These are phyloP conservation scores for Acanthurus tractus DNA, from an alignment of 2,797 vertebrate genomes.

Conservation along the genomic window DNA sequence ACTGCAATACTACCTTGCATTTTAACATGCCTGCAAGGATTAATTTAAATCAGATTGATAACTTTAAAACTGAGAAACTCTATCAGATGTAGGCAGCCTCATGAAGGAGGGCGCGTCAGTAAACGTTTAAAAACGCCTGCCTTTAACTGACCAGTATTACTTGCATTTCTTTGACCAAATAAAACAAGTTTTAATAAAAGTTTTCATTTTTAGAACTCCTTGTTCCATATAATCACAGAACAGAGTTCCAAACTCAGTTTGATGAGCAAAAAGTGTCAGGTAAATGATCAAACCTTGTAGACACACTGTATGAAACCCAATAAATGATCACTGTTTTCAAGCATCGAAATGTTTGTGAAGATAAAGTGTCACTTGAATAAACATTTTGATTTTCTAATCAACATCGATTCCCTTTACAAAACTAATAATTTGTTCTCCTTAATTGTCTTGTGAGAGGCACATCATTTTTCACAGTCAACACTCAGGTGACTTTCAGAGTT, in stretches of 20 bases:
- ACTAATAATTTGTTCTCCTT: slow-evolving; percentile 13
- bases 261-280: neutral
- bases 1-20: neutral
- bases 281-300: neutral
- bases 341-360: slow-evolving; percentile 3
- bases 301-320: neutral
- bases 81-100: neutral
- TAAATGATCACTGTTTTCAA: slow-evolving; percentile 5
- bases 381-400: neutral
- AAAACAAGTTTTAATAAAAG: no score
- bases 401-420: slow-evolving; percentile 5
- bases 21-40: neutral
- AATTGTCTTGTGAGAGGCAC: neutral
- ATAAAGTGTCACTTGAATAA: slow-evolving; percentile 9
- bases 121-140: no score
- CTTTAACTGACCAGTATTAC: no score
- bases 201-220: no score
- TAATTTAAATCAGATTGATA: neutral
- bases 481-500: slow-evolving; percentile 12
- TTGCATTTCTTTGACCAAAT: no score
- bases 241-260: neutral
- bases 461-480: neutral
- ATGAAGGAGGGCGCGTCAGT: no score
- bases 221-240: no score
- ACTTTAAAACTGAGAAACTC: neutral